Conservation (phyloP, 2,797 vertebrate species). For the Scolopax rusticola region DNA sequence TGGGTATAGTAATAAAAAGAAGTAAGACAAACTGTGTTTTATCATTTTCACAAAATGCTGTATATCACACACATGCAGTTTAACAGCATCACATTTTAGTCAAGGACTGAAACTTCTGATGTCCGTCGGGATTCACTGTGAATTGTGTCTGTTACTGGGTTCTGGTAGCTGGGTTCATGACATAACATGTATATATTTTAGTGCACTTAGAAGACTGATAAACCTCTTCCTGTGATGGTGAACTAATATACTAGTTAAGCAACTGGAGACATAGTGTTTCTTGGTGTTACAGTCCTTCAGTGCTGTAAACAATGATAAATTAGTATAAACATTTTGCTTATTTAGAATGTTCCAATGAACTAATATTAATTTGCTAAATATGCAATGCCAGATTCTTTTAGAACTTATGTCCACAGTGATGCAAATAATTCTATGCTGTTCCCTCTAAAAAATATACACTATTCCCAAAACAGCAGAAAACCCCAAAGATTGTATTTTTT, state of each 20-base stretch:
- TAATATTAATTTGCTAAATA: neutral
- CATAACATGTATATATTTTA: neutral
- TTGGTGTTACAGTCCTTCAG: neutral
- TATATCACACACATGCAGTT: neutral
- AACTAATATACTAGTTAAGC: neutral
- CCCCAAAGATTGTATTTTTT: neutral
- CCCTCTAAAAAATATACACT: neutral
- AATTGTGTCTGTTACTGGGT: neutral
- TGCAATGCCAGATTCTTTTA: neutral
- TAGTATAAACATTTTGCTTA: neutral
- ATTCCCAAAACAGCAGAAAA: neutral
- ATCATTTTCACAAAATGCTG: neutral
- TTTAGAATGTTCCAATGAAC: neutral
- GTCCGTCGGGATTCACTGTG: neutral
- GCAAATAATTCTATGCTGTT: neutral
- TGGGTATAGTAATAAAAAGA: neutral
- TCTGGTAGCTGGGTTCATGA: neutral
- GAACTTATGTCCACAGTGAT: accelerated
- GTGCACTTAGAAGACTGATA: neutral
- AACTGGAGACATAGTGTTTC: neutral
- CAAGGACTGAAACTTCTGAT: neutral
- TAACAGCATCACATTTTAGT: neutral
- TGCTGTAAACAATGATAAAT: neutral
- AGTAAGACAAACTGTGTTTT: neutral
- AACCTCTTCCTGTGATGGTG: neutral